Evolutionary conservation across 2,888 invertebrate species (phyloP).

Genomic region (Clostera curtula): DNA sequence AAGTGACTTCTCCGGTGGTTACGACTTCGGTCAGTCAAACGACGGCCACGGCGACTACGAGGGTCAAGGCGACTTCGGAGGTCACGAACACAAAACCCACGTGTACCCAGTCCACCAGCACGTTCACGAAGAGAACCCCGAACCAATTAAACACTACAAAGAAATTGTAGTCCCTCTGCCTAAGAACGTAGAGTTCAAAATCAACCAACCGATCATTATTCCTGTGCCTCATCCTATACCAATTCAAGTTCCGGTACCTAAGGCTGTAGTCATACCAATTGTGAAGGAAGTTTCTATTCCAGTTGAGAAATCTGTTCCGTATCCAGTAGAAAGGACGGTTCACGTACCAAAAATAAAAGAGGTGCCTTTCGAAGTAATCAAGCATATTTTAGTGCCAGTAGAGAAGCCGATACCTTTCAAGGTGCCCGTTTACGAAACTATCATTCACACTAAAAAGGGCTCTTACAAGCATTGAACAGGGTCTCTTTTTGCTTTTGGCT

Average conservation of each 20-base stretch:
- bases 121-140: constrained; percentile 80
- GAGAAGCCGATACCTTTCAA: constrained; percentile 81
- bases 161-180: constrained; percentile 79
- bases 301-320: constrained; percentile 82
- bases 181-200: constrained; percentile 76
- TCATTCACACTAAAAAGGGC: constrained; percentile 80
- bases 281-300: constrained; percentile 81
- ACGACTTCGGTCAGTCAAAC: constrained; percentile 25
- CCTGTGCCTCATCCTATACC: constrained; percentile 80
- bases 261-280: constrained; percentile 80
- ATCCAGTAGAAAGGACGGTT: constrained; percentile 79
- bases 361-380: constrained; percentile 80
- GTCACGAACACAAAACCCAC: constrained; percentile 52
- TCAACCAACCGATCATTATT: constrained; percentile 72
- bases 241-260: constrained; percentile 80
- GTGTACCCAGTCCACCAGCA: constrained; percentile 77
- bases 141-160: constrained; percentile 80
- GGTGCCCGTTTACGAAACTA: constrained; percentile 82
- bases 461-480: constrained; percentile 48
- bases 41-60: constrained; percentile 26
- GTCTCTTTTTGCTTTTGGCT: neutral
- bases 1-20: constrained; percentile 45
- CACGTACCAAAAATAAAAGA: constrained; percentile 80
- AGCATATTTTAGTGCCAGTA: constrained; percentile 80
- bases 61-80: constrained; percentile 37